Evolutionary conservation across 2,113 vertebrate species (phyloP).

Genomic region (Hystrix cristata): DNA sequence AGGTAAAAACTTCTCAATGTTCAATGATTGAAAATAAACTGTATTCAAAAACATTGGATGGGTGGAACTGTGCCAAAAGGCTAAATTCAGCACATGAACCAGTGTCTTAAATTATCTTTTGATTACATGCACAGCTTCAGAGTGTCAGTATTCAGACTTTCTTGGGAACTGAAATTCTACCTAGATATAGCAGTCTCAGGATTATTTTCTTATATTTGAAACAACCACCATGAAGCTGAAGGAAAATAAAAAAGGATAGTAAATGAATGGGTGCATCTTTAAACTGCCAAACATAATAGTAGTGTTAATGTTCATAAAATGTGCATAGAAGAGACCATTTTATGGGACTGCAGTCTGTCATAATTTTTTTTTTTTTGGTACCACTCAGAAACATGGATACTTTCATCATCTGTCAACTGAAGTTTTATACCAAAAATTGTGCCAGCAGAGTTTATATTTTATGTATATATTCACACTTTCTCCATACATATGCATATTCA

Average conservation of each 20-base stretch:
- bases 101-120: not conserved
- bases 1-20: not conserved
- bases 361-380: not conserved
- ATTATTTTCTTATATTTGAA: not conserved
- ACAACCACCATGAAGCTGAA: not conserved
- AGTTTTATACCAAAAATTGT: not conserved
- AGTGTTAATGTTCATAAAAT: not conserved
- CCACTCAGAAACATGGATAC: not conserved
- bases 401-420: not conserved
- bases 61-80: not conserved
- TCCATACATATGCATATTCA: not conserved
- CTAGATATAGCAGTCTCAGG: not conserved
- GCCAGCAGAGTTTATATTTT: not conserved
- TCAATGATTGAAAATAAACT: not conserved
- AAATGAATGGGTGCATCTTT: slow-evolving; percentile 40
- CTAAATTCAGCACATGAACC: not conserved
- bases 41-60: not conserved
- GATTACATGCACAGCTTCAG: not conserved
- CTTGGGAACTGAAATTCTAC: not conserved
- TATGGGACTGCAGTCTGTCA: not conserved
- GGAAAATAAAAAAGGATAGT: not conserved
- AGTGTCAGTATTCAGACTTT: not conserved
- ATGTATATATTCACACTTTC: not conserved
- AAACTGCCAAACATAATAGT: slow-evolving; percentile 23
- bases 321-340: not conserved